These are phyloP conservation scores for Dinocampus coccinellae DNA, from an alignment of 2,888 invertebrate species.

Conservation along the genomic window DNA sequence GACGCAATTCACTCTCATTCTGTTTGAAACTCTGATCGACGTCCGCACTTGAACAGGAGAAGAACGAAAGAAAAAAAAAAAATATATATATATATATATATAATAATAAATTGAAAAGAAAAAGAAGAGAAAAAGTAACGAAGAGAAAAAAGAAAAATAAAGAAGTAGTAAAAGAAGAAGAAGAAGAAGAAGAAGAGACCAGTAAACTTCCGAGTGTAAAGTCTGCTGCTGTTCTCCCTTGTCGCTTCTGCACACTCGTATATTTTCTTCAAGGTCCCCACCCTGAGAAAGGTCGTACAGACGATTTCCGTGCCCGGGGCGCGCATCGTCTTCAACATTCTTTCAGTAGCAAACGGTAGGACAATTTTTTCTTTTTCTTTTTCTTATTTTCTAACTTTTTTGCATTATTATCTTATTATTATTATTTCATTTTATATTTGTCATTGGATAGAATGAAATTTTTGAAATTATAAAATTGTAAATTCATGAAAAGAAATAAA, in stretches of 20 bases:
- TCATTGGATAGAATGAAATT: too few species aligned
- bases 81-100: too few species aligned
- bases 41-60: background rate
- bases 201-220: conserved; percentile 64
- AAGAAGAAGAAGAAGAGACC: conserved; percentile 35
- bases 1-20: conserved; percentile 54
- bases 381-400: background rate
- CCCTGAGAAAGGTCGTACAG: conserved; percentile 13
- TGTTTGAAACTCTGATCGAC: conserved; percentile 7
- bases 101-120: too few species aligned
- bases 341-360: conserved; percentile 6
- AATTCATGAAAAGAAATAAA: too few species aligned
- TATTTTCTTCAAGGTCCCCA: conserved; percentile 25
- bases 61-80: background rate
- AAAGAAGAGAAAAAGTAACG: conserved; percentile 22
- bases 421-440: too few species aligned
- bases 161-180: conserved; percentile 17
- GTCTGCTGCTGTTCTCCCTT: conserved; percentile 53
- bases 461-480: too few species aligned
- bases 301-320: conserved; percentile 28
- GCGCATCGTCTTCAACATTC: background rate
- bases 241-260: conserved; percentile 32
- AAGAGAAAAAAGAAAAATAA: conserved; percentile 14
- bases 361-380: background rate
- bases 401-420: too few species aligned